Base-by-base conservation (phyloP, 2,797 vertebrate species). In the Tamandua tetradactyla region DNA sequence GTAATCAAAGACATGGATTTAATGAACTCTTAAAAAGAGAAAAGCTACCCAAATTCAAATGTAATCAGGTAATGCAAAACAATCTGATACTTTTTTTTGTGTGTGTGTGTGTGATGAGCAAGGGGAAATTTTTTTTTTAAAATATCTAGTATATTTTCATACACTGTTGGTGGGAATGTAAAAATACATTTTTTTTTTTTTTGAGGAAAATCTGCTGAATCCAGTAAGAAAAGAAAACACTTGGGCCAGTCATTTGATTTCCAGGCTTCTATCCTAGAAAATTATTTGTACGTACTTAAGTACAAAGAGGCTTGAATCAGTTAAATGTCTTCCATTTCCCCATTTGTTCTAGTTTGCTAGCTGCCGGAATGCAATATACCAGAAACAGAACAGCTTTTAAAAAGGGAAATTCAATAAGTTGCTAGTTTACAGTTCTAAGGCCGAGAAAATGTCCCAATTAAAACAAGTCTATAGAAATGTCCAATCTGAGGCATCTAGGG, bases 21-120 rank as follows among this genome's bases (percentile, higher is more conserved):
- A 47, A 47, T 5, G 47, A 47, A 47, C 13, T 47, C 47, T 47
- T 47, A 47, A 47, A 47, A 47, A 47, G 52, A 37, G 5, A 79
- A 86, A 92, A 86, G 40, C 25, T 79, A 40, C 9, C 40, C 59
- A 92, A 93, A 89, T 61, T 74, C 32, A 82, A 87, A 82, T 14
- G 10, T 44, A 66, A 57, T 82, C 37, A 66, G 55, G 22, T 79
- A 80, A 86, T 27, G 0, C 5, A 52, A 92, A 79, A 61, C 27
- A 71, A 79, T 49, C 61, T 4, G 44, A 68, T 8, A 11, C 25
- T 20, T 22, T 15, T 44, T 47, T 32, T 72, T 87, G 37, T 10
- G n/a, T n/a, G n/a, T n/a, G n/a, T n/a, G n/a, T 2, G 22, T 22
- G 8, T 2, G n/a, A 27, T 64, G 47, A 61, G 30, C n/a, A 23